Evolutionary conservation across 1,140 invertebrate genomes (phyloP).

Genomic region (Cylas formicarius): DNA sequence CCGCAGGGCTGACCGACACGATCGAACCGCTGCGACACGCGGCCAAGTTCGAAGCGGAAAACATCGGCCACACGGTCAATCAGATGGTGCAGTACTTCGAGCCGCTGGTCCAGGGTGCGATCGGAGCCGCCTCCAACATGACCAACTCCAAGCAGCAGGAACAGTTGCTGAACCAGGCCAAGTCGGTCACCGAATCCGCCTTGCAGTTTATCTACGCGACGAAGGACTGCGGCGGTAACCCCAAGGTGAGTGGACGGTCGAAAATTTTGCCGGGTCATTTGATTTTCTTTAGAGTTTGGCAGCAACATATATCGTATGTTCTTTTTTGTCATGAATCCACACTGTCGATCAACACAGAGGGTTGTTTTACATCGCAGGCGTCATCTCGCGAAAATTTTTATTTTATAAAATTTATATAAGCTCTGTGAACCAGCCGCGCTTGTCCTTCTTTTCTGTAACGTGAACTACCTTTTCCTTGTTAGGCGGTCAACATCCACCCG

Average conservation of each 20-base stretch:
- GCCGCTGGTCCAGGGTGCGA: constrained; percentile 71
- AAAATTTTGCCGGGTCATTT: no score
- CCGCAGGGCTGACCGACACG: constrained; percentile 68
- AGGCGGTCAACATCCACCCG: constrained; percentile 68
- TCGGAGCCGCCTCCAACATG: constrained; percentile 85
- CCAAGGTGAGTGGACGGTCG: constrained; percentile 52
- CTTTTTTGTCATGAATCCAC: no score
- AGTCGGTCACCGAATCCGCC: constrained; percentile 88
- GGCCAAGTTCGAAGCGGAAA: constrained; percentile 86
- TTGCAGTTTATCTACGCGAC: constrained; percentile 77
- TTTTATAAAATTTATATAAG: no score
- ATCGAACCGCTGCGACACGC: constrained; percentile 75
- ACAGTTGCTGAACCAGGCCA: constrained; percentile 82
- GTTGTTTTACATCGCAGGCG: no score
- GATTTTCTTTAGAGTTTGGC: no score
- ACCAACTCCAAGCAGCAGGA: constrained; percentile 85
- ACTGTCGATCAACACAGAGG: no score
- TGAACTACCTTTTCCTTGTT: constrained; percentile 15
- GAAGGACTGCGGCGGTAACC: constrained; percentile 90
- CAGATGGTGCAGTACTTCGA: constrained; percentile 80
- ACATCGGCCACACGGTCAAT: constrained; percentile 80
- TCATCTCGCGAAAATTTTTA: no score
- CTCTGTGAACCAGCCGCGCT: no score
- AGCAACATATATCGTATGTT: no score
- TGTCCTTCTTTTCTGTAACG: constrained; percentile 6